Base-by-base conservation (phyloP, 2,888 invertebrate genomes). In the Tetheella fluctuosa region DNA sequence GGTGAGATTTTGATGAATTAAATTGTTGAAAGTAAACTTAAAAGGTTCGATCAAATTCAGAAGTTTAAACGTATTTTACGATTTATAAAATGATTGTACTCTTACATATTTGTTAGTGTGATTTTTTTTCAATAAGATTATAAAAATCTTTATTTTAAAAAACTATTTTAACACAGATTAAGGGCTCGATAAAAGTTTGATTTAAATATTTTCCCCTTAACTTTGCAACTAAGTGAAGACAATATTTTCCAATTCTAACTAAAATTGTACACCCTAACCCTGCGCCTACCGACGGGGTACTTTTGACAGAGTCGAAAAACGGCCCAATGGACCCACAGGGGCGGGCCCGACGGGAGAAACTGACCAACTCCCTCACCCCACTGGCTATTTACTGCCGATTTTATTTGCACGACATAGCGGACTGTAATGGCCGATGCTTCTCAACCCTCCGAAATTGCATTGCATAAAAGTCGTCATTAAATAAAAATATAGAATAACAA, bases 401-500 rank as follows among this genome's bases (percentile, higher is more conserved):
- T 85, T 87, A 86, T 88, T 89, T 81, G 88, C 88, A 84, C 80
- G 84, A 79, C 78, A 87, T 87, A 84, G 86, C 86, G 73, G 83
- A 76, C 79, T 66, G 61, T 54, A 48, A 57, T 52, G 48, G 48
- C 48, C 48, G 48, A 17, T n/a, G 48, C 17, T 10, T 5, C 42
- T 42, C n/a, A 48, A n/a, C 3, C 48, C 17, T 6, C 8, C n/a
- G 10, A 48, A 20, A 48, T 20, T 2, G 20, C 48, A 48, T 20
- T 48, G n/a, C 6, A 48, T 20, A 20, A n/a, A 17, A 48, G 17
- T n/a, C 3, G 37, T 37, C 1, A 13, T 37, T 2, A 12, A 15
- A 37, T 13, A 8, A 37, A 15, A 15, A 37, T 37, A 10, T n/a
- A 6, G 7, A 6, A 1, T 5, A 34, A 8, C 34, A 39, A 34